Base-by-base conservation (phyloP, 2,113 vertebrate genomes). In the Philantomba maxwellii region DNA sequence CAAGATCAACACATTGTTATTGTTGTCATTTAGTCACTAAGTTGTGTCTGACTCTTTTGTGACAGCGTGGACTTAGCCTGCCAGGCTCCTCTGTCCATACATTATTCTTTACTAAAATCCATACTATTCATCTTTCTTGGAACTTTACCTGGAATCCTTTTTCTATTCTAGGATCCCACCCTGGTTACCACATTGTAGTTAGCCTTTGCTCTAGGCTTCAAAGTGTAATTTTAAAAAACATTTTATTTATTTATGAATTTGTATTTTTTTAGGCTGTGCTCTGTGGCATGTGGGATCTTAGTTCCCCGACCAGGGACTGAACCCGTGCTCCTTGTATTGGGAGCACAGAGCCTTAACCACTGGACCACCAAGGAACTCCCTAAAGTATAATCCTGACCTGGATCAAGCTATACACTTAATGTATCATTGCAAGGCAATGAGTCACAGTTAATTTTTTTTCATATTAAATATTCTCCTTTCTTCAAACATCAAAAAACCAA, bases 1-100 rank as follows among this genome's bases (percentile, higher is more conserved):
- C 62, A 33, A 4, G 13, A 16, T 1, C 4, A 7, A 7, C 28
- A 3, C 26, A 21, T 21, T 5, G 66, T 39, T 12, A 11, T 2
- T 39, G 21, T 7, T 25, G 36, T 73, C 21, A 14, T 73, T 43
- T 73, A 73, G 70, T 39, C 36, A 7, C 70, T 73, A 39, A 43
- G 70, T 73, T 1, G 5, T 73, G 70, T 73, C 70, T 39, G 36
- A 23, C 21, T 73, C 36, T 43, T 73, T 23, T 73, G 36, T 43
- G 21, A 43, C 70, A 39, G 10, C 9, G 2, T 3, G 3, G 36
- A 43, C 70, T 43, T 43, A 43, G 70, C 21, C 70, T 73, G 36
- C 70, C 70, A 25, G 70, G 70, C 70, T 43, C 70, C 36, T 73
- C 70, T 43, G 36, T 73, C 70, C 70, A 43, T 43, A 23, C 21